These are phyloP conservation scores for Napeogenes sylphis DNA, from an alignment of 2,888 invertebrate genomes.

Conservation along the genomic window DNA sequence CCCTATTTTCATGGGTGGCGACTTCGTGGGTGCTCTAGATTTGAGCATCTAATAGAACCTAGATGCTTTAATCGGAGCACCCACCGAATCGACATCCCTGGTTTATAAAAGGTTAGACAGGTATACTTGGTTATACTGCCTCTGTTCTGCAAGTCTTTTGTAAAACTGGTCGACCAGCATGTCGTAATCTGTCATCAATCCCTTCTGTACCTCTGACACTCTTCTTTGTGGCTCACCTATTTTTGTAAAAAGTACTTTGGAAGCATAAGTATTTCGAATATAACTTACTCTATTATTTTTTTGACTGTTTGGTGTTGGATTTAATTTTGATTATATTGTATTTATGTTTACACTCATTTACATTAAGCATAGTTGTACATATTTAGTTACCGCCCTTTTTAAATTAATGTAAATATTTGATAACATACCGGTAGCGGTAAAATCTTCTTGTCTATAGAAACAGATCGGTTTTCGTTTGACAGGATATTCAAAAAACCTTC, in stretches of 20 bases:
- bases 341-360: too few species aligned
- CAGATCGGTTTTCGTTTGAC: constrained; percentile 79
- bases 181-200: constrained; percentile 69
- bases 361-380: too few species aligned
- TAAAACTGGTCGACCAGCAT: constrained; percentile 75
- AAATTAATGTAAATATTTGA: constrained; percentile 6
- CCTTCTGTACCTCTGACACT: constrained; percentile 42
- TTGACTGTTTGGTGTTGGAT: too few species aligned
- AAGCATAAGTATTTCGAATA: neutral
- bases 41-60: too few species aligned
- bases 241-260: neutral
- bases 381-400: neutral
- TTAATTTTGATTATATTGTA: too few species aligned
- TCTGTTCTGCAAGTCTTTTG: constrained; percentile 67
- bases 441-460: constrained; percentile 77
- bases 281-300: neutral
- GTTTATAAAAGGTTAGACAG: too few species aligned
- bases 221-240: constrained; percentile 57
- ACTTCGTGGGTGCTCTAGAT: too few species aligned
- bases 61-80: too few species aligned
- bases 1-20: too few species aligned
- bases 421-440: constrained; percentile 71
- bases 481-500: constrained; percentile 75
- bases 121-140: constrained; percentile 66
- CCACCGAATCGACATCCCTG: too few species aligned